Conservation (phyloP, 2,888 invertebrate species). For the Lasioglossum lativentre region DNA sequence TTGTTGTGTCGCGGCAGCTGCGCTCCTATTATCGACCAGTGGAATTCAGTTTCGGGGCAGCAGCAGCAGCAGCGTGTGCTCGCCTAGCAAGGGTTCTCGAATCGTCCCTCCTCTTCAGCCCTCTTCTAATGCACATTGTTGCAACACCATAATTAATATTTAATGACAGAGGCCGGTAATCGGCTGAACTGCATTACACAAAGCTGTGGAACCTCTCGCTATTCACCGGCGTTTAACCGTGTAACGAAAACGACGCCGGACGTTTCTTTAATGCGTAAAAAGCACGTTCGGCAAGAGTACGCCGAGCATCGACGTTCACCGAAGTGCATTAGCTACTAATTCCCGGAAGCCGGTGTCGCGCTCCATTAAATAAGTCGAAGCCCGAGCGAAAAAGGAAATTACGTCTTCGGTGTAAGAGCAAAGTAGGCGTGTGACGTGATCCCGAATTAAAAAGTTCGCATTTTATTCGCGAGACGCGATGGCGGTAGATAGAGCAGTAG, state of each 20-base stretch:
- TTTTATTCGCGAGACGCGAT: background rate
- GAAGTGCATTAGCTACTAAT: constrained; percentile 34
- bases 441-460: background rate
- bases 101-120: constrained; percentile 3
- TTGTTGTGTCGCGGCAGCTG: constrained; percentile 42
- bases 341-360: background rate
- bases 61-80: background rate
- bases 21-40: constrained; percentile 49
- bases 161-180: constrained; percentile 67
- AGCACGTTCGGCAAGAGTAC: constrained; percentile 18
- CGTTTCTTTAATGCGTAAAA: constrained; percentile 56
- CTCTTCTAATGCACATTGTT: constrained; percentile 50
- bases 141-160: constrained; percentile 68
- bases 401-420: background rate
- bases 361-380: background rate
- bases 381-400: background rate
- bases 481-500: background rate
- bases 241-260: constrained; percentile 22
- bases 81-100: constrained; percentile 20
- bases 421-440: background rate
- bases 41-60: constrained; percentile 32
- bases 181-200: constrained; percentile 68
- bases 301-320: constrained; percentile 22
- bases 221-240: constrained; percentile 41
- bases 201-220: constrained; percentile 47